Conservation (phyloP, 1,140 invertebrate genomes). For the Drosophila paulistorum region DNA sequence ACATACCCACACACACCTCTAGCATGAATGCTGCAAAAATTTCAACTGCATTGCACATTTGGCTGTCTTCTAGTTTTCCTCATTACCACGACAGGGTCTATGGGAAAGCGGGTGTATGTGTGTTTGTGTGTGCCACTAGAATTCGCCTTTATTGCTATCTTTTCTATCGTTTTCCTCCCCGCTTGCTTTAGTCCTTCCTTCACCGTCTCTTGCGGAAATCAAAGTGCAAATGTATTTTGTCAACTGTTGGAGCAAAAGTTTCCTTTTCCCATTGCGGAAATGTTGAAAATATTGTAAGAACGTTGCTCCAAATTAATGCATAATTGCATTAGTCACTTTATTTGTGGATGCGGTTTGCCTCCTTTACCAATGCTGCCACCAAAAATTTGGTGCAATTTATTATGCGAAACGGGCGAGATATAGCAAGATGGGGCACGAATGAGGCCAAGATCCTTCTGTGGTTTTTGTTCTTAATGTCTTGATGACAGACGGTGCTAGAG, state of each 20-base stretch:
- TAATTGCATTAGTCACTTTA: constrained; percentile 78
- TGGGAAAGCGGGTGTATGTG: background rate
- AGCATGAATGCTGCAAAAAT: constrained; percentile 32
- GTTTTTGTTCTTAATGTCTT: constrained; percentile 49
- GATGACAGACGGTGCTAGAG: constrained; percentile 51
- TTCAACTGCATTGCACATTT: constrained; percentile 44
- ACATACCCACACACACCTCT: constrained; percentile 24
- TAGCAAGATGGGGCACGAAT: background rate
- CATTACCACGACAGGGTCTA: constrained; percentile 1
- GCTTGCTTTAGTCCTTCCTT: too few species aligned
- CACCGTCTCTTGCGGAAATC: constrained; percentile 50
- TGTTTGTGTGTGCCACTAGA: constrained; percentile 7
- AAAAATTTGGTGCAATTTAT: constrained; percentile 76
- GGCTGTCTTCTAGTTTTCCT: constrained; percentile 45
- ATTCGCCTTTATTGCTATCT: background rate
- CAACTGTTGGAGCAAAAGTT: constrained; percentile 55
- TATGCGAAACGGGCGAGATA: constrained; percentile 14
- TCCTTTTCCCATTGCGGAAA: constrained; percentile 54
- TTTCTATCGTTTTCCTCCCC: background rate
- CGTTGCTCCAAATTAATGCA: constrained; percentile 67
- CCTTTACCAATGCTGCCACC: constrained; percentile 33
- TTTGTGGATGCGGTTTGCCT: constrained; percentile 31
- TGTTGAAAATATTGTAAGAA: constrained; percentile 63
- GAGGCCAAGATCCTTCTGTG: constrained; percentile 1
- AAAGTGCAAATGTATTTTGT: constrained; percentile 75